Conservation (phyloP, 2,888 invertebrate genomes). For the Chalcosyrphus nemorum region DNA sequence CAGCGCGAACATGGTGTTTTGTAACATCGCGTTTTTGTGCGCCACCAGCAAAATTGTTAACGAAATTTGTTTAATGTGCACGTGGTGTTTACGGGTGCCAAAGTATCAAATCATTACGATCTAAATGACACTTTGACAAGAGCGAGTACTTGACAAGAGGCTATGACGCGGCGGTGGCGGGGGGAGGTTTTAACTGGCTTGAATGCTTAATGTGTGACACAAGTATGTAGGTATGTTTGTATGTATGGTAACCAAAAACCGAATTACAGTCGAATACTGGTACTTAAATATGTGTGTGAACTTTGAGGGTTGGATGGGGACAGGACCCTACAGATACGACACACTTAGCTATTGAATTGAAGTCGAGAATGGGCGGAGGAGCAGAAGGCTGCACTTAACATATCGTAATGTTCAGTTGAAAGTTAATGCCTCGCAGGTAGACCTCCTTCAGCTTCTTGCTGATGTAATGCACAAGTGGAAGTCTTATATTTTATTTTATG, state of each 20-base stretch:
- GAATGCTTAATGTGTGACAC: constrained; percentile 49
- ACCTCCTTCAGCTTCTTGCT: neutral
- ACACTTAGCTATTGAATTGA: constrained; percentile 16
- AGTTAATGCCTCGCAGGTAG: constrained; percentile 37
- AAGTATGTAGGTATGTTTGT: neutral
- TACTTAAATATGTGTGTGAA: constrained; percentile 24
- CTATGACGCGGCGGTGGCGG: neutral
- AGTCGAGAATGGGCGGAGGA: neutral
- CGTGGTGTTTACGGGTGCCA: constrained; percentile 69
- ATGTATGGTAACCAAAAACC: constrained; percentile 63
- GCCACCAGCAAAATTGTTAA: constrained; percentile 66
- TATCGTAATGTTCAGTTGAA: constrained; percentile 42
- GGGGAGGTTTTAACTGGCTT: constrained; percentile 34
- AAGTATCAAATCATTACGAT: constrained; percentile 82
- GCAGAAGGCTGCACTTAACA: constrained; percentile 47
- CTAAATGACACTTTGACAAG: constrained; percentile 82
- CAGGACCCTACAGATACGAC: neutral
- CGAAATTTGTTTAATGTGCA: constrained; percentile 70
- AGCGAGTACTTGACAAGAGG: constrained; percentile 62
- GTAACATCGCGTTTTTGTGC: constrained; percentile 46
- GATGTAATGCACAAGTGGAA: constrained; percentile 1
- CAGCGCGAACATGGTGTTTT: constrained; percentile 5
- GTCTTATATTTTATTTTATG: constrained; percentile 22
- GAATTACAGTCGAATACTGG: constrained; percentile 55
- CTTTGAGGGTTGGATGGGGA: neutral